These are phyloP conservation scores for Hermaeophaga mercurialis DNA, from an alignment of 2,888 invertebrate genomes.

Conservation along the genomic window DNA sequence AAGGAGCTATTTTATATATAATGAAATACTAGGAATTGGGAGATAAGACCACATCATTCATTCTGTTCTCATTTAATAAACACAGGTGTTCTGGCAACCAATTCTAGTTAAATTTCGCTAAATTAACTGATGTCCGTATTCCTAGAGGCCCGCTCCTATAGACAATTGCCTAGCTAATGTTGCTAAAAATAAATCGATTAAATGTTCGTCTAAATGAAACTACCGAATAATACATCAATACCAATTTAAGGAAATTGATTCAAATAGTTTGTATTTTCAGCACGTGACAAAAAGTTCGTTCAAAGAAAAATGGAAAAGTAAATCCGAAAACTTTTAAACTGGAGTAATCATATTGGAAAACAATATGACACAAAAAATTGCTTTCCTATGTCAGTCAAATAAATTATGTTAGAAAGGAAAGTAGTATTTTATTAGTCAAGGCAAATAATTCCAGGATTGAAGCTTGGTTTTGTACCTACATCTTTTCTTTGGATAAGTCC, in stretches of 20 bases:
- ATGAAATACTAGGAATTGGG: conserved; percentile 3
- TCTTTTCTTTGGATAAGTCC: too few relatives aligned
- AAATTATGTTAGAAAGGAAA: too few relatives aligned
- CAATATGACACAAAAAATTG: too few relatives aligned
- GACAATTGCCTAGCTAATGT: neutral
- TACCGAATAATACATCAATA: conserved; percentile 20
- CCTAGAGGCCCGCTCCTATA: conserved; percentile 8
- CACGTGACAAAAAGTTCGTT: neutral
- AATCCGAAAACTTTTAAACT: too few relatives aligned
- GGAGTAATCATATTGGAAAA: too few relatives aligned
- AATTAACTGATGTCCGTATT: conserved; percentile 4
- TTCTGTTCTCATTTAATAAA: neutral
- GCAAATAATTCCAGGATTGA: too few relatives aligned
- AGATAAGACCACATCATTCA: neutral
- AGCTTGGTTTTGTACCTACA: too few relatives aligned
- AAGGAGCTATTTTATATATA: neutral
- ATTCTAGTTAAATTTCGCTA: conserved; percentile 16
- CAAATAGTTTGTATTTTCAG: too few relatives aligned
- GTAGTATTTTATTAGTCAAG: too few relatives aligned
- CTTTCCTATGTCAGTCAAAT: too few relatives aligned
- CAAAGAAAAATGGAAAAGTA: too few relatives aligned
- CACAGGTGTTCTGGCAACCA: conserved; percentile 15
- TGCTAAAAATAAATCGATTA: conserved; percentile 32
- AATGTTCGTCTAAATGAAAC: conserved; percentile 19
- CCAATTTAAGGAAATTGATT: conserved; percentile 5